These are phyloP conservation scores for Acanthopagrus latus DNA, from an alignment of 2,797 vertebrate species.

Conservation along the genomic window DNA sequence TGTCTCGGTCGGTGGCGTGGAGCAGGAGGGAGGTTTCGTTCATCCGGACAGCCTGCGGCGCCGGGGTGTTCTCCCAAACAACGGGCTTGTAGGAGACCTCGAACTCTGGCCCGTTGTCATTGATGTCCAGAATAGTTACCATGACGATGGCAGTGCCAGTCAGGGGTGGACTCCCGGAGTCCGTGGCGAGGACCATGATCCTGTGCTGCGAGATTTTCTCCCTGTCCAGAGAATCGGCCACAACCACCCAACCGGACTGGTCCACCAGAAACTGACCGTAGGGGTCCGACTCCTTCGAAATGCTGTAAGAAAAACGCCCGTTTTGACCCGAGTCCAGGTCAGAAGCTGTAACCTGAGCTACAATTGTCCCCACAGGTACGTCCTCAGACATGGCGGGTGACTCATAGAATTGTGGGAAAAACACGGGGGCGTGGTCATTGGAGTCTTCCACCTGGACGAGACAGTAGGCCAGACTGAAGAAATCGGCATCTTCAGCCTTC, in stretches of 20 bases:
- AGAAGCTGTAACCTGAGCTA: constrained; percentile 89
- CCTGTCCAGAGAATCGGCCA: constrained; percentile 87
- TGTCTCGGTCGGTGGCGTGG: constrained; percentile 88
- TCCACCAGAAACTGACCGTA: constrained; percentile 87
- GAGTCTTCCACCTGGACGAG: constrained; percentile 91
- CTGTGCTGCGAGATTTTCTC: constrained; percentile 87
- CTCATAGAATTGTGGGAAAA: constrained; percentile 91
- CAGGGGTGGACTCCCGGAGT: constrained; percentile 86
- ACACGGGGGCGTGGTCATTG: constrained; percentile 91
- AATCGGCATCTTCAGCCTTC: constrained; percentile 91
- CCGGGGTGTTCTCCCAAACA: constrained; percentile 90
- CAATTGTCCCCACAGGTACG: constrained; percentile 85
- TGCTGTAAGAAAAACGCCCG: constrained; percentile 87
- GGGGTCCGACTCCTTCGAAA: constrained; percentile 87
- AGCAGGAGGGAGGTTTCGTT: constrained; percentile 89
- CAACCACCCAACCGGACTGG: constrained; percentile 87
- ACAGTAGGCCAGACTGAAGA: constrained; percentile 88
- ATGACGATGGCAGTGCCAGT: constrained; percentile 88
- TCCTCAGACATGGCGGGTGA: constrained; percentile 88
- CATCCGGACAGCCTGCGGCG: constrained; percentile 87
- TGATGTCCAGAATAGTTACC: constrained; percentile 89
- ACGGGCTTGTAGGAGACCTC: constrained; percentile 88
- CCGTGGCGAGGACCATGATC: constrained; percentile 87
- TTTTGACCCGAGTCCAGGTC: constrained; percentile 92
- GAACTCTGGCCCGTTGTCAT: constrained; percentile 92